Evolutionary conservation across 2,888 invertebrate species (phyloP).

Genomic region (Calliphora vomitoria): DNA sequence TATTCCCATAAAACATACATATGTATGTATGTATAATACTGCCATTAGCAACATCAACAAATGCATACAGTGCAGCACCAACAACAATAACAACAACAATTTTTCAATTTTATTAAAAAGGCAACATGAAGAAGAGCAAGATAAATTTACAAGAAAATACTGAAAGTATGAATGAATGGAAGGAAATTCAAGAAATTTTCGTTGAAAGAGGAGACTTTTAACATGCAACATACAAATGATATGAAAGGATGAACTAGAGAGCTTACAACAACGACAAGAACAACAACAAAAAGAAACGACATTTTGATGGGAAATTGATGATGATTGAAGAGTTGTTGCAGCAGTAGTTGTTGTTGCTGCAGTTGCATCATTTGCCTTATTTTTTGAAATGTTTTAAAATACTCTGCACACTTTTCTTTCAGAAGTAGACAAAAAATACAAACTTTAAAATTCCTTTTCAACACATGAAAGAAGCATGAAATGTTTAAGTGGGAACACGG

Average conservation of each 20-base stretch:
- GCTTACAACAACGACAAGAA: conserved; percentile 14
- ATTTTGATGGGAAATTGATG: conserved; percentile 84
- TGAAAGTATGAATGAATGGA: conserved; percentile 3
- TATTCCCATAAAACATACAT: too few species aligned
- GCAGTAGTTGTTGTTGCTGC: conserved; percentile 32
- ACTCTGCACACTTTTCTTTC: background rate
- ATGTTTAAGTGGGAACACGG: background rate
- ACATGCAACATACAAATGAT: conserved; percentile 45
- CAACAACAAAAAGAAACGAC: conserved; percentile 77
- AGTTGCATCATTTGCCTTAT: conserved; percentile 32
- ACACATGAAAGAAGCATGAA: background rate
- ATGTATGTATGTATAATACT: background rate
- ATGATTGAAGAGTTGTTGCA: conserved; percentile 80
- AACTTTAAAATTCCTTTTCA: conserved; percentile 36
- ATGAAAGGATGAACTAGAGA: conserved; percentile 29
- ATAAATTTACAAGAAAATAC: conserved; percentile 60
- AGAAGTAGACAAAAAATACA: background rate
- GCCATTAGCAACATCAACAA: conserved; percentile 29
- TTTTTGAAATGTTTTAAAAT: conserved; percentile 5
- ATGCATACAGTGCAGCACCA: conserved; percentile 10
- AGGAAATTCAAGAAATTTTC: conserved; percentile 35
- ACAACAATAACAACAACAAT: background rate
- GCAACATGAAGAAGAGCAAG: conserved; percentile 39
- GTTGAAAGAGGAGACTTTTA: conserved; percentile 20
- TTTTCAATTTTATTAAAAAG: conserved; percentile 42